Base-by-base conservation (phyloP, 1,140 invertebrate genomes). In the Temnothorax nylanderi region DNA sequence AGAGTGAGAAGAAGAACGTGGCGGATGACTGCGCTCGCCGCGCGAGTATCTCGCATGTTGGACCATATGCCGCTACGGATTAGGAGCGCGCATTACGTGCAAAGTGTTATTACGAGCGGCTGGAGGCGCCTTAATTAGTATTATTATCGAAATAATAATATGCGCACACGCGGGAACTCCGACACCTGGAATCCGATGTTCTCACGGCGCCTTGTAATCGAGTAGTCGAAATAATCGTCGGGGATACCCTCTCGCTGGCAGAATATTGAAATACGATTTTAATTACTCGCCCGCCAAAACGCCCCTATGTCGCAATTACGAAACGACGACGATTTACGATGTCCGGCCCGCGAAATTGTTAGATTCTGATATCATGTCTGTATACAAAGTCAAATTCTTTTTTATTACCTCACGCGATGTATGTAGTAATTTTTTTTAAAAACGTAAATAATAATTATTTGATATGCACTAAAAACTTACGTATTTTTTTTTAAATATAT, bases 1-100 rank as follows among this genome's bases (percentile, higher is more conserved):
- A 69, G 62, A 80, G 21, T 21, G 58, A 77, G 71, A 75, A 62
- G 69, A 89, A 85, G 60, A 64, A 81, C 32, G 8, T 10, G 64
- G 75, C 54, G 62, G 62, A 86, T 60, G 67, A 72, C 37, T 69
- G 26, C 18, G 16, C 16, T 56, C 37, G 34, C 47, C 32, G n/a
- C 77, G 26, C 51, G 62, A 75, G 67, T 67, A 34, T 51, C 51
- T 75, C 21, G 75, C 89, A 85, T 90, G 89, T 90, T 85, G 78
- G 85, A 80, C 89, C 89, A 90, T 91, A 91, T 91, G 90, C 90
- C 62, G 81, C 89, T 87, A 81, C 75, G 78, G 82, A 91, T 91
- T 91, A 90, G 89, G 75, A 90, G 77, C 86, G 85, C 86, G 41
- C 75, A 90, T 85, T 88, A 88, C 64, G 54, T 75, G 89, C 89